Evolutionary conservation across 2,113 vertebrate species (phyloP).

Genomic region (Ailurus styani): DNA sequence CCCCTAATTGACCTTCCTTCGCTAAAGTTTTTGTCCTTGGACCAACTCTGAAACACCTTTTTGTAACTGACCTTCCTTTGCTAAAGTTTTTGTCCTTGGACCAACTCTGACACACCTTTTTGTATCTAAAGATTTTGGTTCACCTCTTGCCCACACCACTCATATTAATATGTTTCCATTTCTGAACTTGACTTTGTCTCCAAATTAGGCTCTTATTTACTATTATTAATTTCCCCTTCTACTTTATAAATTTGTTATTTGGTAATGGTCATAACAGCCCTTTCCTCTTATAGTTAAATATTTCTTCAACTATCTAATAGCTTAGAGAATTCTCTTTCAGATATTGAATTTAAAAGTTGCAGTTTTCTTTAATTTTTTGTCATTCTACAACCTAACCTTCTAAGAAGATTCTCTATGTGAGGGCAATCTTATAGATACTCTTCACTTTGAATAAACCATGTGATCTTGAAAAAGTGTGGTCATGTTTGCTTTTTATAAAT

Average conservation of each 20-base stretch:
- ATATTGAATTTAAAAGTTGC: not conserved
- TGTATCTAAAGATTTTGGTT: constrained; percentile 26
- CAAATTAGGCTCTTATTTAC: not conserved
- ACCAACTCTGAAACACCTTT: not conserved
- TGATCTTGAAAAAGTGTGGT: not conserved
- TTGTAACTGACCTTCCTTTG: not conserved
- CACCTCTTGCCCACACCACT: not conserved
- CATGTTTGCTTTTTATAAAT: constrained; percentile 45
- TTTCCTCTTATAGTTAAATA: not conserved
- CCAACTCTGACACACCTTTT: not conserved
- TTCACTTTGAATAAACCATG: not conserved
- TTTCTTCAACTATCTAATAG: not conserved
- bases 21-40: not conserved
- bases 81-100: not conserved
- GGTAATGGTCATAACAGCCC: not conserved
- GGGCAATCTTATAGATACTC: not conserved
- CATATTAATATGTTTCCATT: not conserved
- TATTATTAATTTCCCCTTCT: not conserved
- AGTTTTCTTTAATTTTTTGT: not conserved
- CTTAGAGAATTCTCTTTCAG: constrained; percentile 24
- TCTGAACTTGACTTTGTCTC: not conserved
- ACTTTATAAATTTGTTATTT: constrained; percentile 3
- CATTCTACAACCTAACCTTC: not conserved
- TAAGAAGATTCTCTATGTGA: not conserved
- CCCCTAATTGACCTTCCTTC: not conserved